Percentiles rank a stretch among this genome's conserved stretches.
These are phyloP conservation scores for Threskiornis aethiopicus DNA, from an alignment of 2,797 vertebrate genomes.

Conservation along the genomic window DNA sequence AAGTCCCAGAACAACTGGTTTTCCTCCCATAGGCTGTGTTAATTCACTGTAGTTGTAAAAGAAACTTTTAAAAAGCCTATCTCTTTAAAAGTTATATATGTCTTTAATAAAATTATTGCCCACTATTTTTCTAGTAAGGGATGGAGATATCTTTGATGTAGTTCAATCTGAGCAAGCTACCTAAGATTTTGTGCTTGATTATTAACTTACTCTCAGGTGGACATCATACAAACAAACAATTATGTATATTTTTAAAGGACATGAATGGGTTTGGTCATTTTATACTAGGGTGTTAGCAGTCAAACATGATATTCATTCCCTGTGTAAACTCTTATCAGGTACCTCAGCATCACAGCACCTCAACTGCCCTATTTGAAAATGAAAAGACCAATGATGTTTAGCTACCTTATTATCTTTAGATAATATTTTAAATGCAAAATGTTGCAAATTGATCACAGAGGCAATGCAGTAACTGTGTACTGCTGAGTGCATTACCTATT, in stretches of 20 bases:
- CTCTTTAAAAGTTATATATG: background rate
- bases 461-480: background rate
- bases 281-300: background rate
- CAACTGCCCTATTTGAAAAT: background rate
- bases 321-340: background rate
- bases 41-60: background rate
- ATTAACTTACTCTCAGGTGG: background rate
- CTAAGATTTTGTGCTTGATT: background rate
- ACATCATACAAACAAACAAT: background rate
- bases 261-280: background rate
- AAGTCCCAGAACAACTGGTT: background rate
- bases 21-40: background rate
- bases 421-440: background rate
- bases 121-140: background rate
- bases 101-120: background rate
- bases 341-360: background rate
- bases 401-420: background rate
- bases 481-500: background rate
- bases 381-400: background rate
- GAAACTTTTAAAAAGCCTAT: background rate
- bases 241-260: background rate
- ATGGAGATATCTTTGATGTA: background rate
- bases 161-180: background rate
- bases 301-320: background rate
- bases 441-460: background rate